These are phyloP conservation scores for Enteromius mattozi DNA, from an alignment of 2,797 vertebrate species.

Conservation along the genomic window DNA sequence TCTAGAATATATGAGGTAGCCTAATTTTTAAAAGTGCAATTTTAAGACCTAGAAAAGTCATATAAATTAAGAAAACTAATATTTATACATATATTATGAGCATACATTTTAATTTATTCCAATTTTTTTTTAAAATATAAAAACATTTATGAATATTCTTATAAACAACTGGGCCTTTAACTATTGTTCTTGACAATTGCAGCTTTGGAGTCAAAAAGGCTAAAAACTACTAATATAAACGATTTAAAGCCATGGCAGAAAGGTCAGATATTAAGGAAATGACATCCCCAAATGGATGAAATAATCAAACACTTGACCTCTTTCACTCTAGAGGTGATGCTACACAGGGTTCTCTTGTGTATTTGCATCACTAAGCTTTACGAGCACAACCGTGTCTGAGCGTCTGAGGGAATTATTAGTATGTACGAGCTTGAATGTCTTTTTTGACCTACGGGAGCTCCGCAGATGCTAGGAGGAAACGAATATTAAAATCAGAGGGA, in stretches of 20 bases:
- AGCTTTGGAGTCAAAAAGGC: neutral
- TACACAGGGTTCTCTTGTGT: constrained; percentile 32
- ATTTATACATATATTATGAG: neutral
- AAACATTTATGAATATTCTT: neutral
- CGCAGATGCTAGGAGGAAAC: neutral
- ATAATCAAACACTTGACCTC: constrained; percentile 65
- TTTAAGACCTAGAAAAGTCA: neutral
- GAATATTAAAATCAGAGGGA: constrained; percentile 15
- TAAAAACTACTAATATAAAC: neutral
- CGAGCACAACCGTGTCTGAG: constrained; percentile 6
- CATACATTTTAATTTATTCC: neutral
- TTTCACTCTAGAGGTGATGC: constrained; percentile 64
- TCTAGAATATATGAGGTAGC: neutral
- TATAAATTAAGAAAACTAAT: neutral
- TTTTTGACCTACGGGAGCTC: constrained; percentile 1
- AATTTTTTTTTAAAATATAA: too few relatives aligned
- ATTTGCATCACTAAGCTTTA: constrained; percentile 25
- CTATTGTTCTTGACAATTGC: neutral
- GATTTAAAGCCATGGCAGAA: constrained; percentile 43
- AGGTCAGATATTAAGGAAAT: constrained; percentile 63
- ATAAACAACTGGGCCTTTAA: neutral
- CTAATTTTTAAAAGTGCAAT: neutral
- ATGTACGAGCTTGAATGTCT: neutral
- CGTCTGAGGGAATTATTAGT: constrained; percentile 27
- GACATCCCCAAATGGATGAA: constrained; percentile 50